These are phyloP conservation scores for Hesperia comma DNA, from an alignment of 2,888 invertebrate genomes.

Conservation along the genomic window DNA sequence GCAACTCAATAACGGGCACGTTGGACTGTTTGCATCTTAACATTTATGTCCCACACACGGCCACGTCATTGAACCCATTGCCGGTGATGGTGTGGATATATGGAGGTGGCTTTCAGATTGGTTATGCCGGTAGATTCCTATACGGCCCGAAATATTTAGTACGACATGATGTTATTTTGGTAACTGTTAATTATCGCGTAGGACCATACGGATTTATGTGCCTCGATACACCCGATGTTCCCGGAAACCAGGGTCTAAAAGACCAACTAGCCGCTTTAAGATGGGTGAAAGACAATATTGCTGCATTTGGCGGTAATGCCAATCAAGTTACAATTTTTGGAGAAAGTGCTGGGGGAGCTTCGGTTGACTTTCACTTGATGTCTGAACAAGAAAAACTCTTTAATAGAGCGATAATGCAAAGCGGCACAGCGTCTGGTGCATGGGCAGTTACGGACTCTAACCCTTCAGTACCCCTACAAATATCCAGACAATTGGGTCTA, in stretches of 20 bases:
- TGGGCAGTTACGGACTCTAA: conserved; percentile 42
- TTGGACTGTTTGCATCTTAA: conserved; percentile 85
- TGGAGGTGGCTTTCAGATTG: conserved; percentile 60
- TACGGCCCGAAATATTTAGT: conserved; percentile 57
- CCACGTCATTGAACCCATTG: conserved; percentile 41
- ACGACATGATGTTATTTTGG: conserved; percentile 54
- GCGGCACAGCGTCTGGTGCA: conserved; percentile 44
- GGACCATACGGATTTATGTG: conserved; percentile 52
- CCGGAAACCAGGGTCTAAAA: conserved; percentile 51
- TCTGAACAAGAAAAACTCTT: conserved; percentile 48
- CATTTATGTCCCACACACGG: conserved; percentile 78
- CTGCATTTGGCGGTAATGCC: conserved; percentile 50
- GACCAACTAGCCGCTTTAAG: conserved; percentile 50
- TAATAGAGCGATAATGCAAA: conserved; percentile 49
- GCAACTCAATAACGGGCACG: conserved; percentile 52
- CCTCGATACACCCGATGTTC: conserved; percentile 55
- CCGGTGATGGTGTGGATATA: conserved; percentile 67
- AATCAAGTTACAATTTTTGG: conserved; percentile 51
- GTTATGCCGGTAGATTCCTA: conserved; percentile 51
- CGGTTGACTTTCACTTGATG: conserved; percentile 48
- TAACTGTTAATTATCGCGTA: conserved; percentile 67
- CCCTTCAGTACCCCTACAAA: conserved; percentile 38
- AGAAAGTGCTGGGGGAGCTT: conserved; percentile 50
- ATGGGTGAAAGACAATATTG: conserved; percentile 51
- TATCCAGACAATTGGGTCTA: conserved; percentile 48